Conservation (phyloP, 2,888 invertebrate genomes). For the Zhuqinia jingwanae region DNA sequence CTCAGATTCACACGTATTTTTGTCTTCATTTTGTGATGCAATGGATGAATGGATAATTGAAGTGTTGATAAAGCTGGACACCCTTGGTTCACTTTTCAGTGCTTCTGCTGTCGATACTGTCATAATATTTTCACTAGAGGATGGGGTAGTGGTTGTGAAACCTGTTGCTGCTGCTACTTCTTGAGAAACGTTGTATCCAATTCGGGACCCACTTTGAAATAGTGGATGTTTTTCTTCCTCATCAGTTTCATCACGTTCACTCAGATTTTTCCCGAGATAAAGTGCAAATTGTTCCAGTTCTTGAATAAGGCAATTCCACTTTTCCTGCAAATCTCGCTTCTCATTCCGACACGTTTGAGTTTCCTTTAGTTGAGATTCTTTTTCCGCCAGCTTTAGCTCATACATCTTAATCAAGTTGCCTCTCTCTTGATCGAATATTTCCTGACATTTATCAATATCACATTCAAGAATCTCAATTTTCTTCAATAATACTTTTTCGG, state of each 20-base stretch:
- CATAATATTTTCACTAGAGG: background rate
- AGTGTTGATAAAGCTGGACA: constrained; percentile 33
- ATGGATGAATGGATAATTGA: constrained; percentile 5
- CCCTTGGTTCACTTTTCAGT: constrained; percentile 6
- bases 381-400: constrained; percentile 82
- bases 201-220: too few relatives aligned
- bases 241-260: background rate
- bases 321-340: constrained; percentile 73
- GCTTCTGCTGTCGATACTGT: background rate
- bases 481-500: constrained; percentile 73
- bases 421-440: constrained; percentile 74
- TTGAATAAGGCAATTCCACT: constrained; percentile 77
- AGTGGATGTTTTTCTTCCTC: constrained; percentile 11
- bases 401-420: constrained; percentile 74
- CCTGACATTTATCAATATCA: constrained; percentile 77
- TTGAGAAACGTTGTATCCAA: too few relatives aligned
- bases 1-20: constrained; percentile 25
- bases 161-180: constrained; percentile 53
- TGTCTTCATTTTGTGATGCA: background rate
- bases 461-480: constrained; percentile 77
- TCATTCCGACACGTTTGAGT: constrained; percentile 79
- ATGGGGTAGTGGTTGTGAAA: background rate
- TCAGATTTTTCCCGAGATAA: constrained; percentile 73
- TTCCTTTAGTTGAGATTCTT: constrained; percentile 82
- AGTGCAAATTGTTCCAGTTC: constrained; percentile 77